phyloP scores from a whole-genome alignment of 2,888 invertebrate species.

The Andrena chrysosceles region DNA sequence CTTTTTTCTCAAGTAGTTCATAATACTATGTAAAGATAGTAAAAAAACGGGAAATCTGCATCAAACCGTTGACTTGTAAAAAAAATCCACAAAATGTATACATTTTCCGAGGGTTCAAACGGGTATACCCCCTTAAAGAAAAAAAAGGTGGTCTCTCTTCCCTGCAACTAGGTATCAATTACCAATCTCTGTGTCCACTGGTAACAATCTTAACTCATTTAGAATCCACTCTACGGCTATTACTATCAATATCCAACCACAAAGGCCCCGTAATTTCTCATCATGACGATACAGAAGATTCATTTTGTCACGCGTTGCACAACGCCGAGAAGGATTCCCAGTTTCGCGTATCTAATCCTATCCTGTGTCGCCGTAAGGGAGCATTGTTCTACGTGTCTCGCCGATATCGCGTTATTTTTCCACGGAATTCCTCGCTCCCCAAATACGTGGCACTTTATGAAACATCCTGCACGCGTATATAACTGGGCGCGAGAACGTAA shows the following conservation, averaged over 20 bases:
- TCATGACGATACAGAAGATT: too few relatives aligned
- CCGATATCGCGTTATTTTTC: conserved; percentile 29
- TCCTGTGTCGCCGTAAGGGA: neutral
- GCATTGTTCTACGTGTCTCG: conserved; percentile 1
- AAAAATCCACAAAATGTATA: too few relatives aligned
- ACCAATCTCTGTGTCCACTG: too few relatives aligned
- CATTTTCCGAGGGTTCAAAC: too few relatives aligned
- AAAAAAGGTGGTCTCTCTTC: too few relatives aligned
- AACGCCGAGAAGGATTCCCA: neutral
- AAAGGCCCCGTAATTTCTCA: neutral
- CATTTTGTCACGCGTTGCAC: neutral
- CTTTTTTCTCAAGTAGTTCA: too few relatives aligned
- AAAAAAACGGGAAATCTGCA: too few relatives aligned
- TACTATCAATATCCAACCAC: neutral
- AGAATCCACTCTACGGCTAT: neutral
- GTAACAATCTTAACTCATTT: neutral
- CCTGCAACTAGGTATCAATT: too few relatives aligned
- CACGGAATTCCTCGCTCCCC: neutral
- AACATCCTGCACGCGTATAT: conserved; percentile 31
- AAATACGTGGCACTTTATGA: conserved; percentile 31
- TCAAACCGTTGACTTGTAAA: too few relatives aligned
- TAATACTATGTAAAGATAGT: too few relatives aligned
- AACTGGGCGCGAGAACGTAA: conserved; percentile 38
- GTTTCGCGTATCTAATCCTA: conserved; percentile 30
- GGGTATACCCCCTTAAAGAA: too few relatives aligned